Conservation (phyloP, 2,113 vertebrate genomes). For the Struthidea cinerea region DNA sequence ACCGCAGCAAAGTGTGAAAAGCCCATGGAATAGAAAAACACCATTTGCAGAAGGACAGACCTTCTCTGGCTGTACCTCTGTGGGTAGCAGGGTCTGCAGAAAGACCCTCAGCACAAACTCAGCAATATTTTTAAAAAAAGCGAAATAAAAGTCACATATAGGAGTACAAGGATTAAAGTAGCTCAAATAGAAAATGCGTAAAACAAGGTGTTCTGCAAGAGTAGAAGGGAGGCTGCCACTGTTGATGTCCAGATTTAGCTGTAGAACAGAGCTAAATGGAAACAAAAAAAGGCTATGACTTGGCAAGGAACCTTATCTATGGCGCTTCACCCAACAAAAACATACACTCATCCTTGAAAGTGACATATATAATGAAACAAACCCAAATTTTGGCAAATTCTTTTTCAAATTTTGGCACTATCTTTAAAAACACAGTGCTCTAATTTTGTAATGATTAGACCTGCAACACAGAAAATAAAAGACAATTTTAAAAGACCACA, state of each 20-base stretch:
- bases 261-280: neutral
- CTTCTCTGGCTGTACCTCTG: neutral
- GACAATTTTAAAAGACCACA: neutral
- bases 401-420: no score
- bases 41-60: neutral
- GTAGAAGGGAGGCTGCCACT: neutral
- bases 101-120: neutral
- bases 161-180: neutral
- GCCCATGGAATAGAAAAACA: neutral
- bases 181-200: neutral
- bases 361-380: neutral
- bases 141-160: accelerated
- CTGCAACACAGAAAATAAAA: neutral
- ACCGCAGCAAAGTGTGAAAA: neutral
- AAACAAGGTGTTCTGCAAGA: accelerated
- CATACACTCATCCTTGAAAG: neutral
- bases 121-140: neutral
- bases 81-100: neutral
- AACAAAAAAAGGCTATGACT: neutral
- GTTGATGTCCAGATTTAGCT: accelerated
- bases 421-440: neutral
- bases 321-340: neutral
- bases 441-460: neutral
- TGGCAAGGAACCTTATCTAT: neutral
- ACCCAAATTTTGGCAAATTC: neutral